These are phyloP conservation scores for Daphoenositta chrysoptera DNA, from an alignment of 2,113 vertebrate genomes.

Conservation along the genomic window DNA sequence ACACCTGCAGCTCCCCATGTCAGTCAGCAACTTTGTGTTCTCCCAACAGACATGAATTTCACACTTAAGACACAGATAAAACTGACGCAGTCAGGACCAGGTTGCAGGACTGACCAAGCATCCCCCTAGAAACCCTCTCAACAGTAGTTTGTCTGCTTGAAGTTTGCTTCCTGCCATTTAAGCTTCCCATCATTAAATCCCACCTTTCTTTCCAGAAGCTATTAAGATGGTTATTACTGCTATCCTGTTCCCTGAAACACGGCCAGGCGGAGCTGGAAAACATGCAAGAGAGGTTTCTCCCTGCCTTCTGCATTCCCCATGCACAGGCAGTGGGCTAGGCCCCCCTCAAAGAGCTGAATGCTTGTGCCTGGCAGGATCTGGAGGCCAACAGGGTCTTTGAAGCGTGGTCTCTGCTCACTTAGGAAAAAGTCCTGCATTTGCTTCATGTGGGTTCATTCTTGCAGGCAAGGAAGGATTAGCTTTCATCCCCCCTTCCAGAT, in stretches of 20 bases:
- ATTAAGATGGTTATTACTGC: slow-evolving; percentile 22
- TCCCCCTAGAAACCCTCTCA: neutral
- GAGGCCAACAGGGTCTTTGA: neutral
- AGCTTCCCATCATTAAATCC: neutral
- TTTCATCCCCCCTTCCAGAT: neutral
- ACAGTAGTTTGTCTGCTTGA: neutral
- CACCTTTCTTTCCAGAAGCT: slow-evolving; percentile 42
- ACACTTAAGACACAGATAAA: neutral
- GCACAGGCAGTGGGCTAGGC: neutral
- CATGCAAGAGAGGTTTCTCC: neutral
- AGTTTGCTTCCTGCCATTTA: neutral
- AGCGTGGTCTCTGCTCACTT: neutral
- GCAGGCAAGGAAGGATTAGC: neutral
- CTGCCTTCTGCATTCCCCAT: neutral
- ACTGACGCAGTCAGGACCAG: neutral
- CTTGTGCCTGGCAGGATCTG: neutral
- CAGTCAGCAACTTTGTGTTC: neutral
- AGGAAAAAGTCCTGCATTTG: neutral
- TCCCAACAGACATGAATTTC: neutral
- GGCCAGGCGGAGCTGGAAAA: slow-evolving; percentile 13
- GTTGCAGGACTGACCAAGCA: neutral
- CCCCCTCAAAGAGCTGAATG: neutral
- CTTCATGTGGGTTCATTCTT: neutral
- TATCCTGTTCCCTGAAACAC: slow-evolving; percentile 15
- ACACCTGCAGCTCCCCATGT: neutral